A percentile compares a stretch with the other conserved stretches of the same genome.
Evolutionary conservation across 2,113 vertebrate species (phyloP).

Genomic region (Chamaea fasciata): DNA sequence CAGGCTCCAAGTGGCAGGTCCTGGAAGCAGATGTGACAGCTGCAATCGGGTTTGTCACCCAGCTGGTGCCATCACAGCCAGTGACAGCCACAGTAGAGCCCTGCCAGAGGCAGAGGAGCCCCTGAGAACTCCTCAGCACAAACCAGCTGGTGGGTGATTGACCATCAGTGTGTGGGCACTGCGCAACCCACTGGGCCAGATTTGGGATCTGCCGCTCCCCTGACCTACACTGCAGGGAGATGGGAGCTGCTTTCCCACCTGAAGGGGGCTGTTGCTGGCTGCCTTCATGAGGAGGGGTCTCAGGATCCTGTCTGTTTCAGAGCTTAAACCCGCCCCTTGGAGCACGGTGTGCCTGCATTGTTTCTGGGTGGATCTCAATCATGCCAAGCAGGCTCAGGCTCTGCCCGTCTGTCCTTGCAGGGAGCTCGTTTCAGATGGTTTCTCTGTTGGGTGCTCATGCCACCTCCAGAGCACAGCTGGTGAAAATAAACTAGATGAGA

Average conservation of each 20-base stretch:
- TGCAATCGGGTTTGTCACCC: not conserved
- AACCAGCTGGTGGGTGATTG: constrained; percentile 18
- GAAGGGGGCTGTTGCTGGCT: not conserved
- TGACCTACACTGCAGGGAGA: not conserved
- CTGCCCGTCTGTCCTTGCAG: fast-evolving
- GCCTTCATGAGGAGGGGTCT: not conserved
- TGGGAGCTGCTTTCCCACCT: not conserved
- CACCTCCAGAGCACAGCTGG: not conserved
- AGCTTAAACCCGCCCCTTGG: not conserved
- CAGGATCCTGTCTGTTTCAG: not conserved
- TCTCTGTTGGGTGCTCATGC: not conserved
- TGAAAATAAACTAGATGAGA: not conserved
- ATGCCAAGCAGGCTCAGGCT: not conserved
- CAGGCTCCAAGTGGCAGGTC: constrained; percentile 35
- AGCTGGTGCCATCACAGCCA: constrained; percentile 11
- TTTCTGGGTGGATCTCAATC: not conserved
- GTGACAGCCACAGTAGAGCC: not conserved
- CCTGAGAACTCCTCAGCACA: constrained; percentile 30
- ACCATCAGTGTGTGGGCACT: not conserved
- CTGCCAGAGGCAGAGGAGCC: constrained; percentile 14
- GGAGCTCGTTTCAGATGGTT: not conserved
- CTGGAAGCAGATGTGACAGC: constrained; percentile 54
- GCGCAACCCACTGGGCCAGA: not conserved
- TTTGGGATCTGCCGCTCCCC: not conserved
- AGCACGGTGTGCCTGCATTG: fast-evolving